These are phyloP conservation scores for Myotis yumanensis DNA, from an alignment of 2,113 vertebrate genomes.

Conservation along the genomic window DNA sequence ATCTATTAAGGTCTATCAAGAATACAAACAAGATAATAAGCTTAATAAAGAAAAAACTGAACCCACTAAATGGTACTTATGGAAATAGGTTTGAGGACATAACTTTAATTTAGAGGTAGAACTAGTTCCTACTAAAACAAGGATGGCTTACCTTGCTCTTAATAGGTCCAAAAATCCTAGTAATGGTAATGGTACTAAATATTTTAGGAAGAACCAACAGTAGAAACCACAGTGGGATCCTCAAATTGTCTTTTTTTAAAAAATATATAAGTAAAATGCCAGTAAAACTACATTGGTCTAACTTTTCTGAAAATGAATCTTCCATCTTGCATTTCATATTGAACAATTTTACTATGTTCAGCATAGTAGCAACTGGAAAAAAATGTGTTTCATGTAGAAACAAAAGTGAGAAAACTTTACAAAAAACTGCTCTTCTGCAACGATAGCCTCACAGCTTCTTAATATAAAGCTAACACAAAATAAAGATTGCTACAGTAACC, in stretches of 20 bases:
- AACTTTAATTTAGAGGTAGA: constrained; percentile 27
- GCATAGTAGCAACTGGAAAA: constrained; percentile 61
- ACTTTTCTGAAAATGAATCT: constrained; percentile 23
- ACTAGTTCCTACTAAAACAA: neutral
- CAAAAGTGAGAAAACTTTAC: constrained; percentile 71
- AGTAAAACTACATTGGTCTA: constrained; percentile 13
- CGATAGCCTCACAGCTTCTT: constrained; percentile 54
- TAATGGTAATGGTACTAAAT: neutral
- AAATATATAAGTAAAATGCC: neutral
- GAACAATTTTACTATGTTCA: constrained; percentile 66
- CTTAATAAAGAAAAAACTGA: constrained; percentile 43
- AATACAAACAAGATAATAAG: neutral
- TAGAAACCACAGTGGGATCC: neutral
- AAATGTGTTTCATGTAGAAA: constrained; percentile 69
- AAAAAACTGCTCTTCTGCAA: constrained; percentile 38
- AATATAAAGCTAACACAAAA: constrained; percentile 50
- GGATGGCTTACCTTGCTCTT: neutral
- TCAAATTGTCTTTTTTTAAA: neutral
- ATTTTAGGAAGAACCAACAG: neutral
- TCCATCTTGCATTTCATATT: constrained; percentile 55
- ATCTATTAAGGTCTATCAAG: constrained; percentile 17
- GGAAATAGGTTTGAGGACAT: neutral
- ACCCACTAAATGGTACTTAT: neutral
- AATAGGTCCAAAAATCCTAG: neutral
- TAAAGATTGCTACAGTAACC: constrained; percentile 55